Percentiles rank a stretch among this genome's conserved stretches.
phyloP scores from a whole-genome alignment of 2,113 vertebrate species.

The Dolichotis patagonum region DNA sequence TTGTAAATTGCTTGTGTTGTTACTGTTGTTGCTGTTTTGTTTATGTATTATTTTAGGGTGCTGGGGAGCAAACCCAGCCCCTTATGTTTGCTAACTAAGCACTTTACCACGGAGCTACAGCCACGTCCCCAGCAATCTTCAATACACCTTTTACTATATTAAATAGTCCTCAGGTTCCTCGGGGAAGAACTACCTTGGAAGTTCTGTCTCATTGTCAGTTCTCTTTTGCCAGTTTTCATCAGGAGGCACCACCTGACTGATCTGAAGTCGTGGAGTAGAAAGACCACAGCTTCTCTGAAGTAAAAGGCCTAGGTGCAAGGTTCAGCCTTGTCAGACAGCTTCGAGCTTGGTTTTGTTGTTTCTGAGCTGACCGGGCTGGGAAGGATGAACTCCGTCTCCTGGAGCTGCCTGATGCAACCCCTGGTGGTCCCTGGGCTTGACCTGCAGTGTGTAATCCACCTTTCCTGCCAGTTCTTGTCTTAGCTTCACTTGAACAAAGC shows the following conservation, averaged over 20 bases:
- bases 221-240: neutral
- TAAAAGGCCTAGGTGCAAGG: neutral
- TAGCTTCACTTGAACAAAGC: neutral
- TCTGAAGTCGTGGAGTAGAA: neutral
- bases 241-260: neutral
- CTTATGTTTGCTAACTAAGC: neutral
- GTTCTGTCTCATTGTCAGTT: neutral
- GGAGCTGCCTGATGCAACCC: neutral
- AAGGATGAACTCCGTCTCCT: neutral
- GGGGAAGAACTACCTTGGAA: neutral
- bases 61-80: neutral
- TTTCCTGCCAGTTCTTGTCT: neutral
- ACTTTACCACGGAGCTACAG: neutral
- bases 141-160: neutral
- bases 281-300: neutral
- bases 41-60: neutral
- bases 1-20: constrained; percentile 20
- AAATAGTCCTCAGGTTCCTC: neutral
- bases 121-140: neutral
- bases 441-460: neutral
- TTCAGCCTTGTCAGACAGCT: neutral
- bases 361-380: neutral
- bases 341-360: neutral
- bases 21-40: neutral
- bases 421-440: neutral